Percentiles rank a stretch among this genome's conserved stretches.
Conservation (phyloP, 2,113 vertebrate species). For the Mormyrus lacerda region DNA sequence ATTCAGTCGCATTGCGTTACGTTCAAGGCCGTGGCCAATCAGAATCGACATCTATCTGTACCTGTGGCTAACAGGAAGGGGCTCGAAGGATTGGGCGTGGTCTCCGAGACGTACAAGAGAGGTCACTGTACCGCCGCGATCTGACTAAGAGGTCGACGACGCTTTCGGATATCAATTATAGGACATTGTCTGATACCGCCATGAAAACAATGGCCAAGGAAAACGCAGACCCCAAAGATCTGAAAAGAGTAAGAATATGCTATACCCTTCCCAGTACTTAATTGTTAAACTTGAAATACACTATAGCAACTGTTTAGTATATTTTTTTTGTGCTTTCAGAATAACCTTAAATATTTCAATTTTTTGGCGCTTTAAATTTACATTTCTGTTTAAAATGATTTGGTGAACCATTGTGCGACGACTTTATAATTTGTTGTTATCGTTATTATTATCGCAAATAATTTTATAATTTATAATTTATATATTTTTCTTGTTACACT, state of each 20-base stretch:
- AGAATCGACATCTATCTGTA: neutral
- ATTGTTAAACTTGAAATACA: neutral
- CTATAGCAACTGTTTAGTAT: neutral
- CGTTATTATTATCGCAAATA: neutral
- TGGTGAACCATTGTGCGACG: neutral
- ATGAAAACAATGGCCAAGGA: conserved; percentile 26
- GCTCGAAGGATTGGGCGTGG: neutral
- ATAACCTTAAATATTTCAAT: neutral
- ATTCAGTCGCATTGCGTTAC: neutral
- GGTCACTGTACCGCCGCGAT: neutral
- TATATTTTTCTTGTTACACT: neutral
- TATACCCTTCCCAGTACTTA: neutral
- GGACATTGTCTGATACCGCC: neutral
- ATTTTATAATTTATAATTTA: neutral
- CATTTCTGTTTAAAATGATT: neutral
- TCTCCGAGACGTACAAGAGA: neutral
- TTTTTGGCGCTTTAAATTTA: neutral
- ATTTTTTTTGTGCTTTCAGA: neutral
- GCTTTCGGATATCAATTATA: neutral
- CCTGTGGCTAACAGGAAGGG: neutral
- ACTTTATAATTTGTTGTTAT: neutral
- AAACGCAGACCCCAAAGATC: conserved; percentile 25
- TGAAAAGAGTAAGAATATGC: conserved; percentile 44
- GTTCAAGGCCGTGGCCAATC: neutral
- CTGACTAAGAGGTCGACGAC: neutral